These are phyloP conservation scores for Myotis daubentonii DNA, from an alignment of 2,797 vertebrate genomes.

Conservation along the genomic window DNA sequence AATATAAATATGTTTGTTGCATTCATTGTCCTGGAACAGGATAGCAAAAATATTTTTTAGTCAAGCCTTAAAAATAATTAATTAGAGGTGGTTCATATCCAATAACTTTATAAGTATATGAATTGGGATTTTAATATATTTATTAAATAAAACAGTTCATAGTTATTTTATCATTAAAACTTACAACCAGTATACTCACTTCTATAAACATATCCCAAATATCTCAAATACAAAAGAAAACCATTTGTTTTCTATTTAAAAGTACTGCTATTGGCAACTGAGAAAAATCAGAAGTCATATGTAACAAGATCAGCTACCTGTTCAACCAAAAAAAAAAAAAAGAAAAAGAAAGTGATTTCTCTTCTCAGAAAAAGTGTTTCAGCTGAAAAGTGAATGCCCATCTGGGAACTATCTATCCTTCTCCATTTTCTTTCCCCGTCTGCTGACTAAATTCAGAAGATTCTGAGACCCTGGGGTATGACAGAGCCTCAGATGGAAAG, in stretches of 20 bases:
- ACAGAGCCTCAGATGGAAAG: background rate
- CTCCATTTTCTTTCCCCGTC: background rate
- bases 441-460: background rate
- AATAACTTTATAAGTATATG: background rate
- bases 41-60: background rate
- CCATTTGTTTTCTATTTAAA: background rate
- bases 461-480: background rate
- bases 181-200: background rate
- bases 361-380: background rate
- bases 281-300: slow-evolving; percentile 1
- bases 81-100: background rate
- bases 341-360: background rate
- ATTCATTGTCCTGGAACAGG: background rate
- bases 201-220: slow-evolving; percentile 45
- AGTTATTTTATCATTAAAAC: slow-evolving; percentile 3
- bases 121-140: background rate
- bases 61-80: background rate
- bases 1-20: background rate
- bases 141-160: slow-evolving; percentile 45
- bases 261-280: background rate
- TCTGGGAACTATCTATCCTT: background rate
- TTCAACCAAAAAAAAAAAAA: background rate
- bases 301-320: background rate
- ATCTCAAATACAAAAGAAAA: slow-evolving; percentile 31
- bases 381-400: background rate